Evolutionary conservation across 2,888 invertebrate species (phyloP), one percentile per base, ranked within the genome.

Genomic region (Zele albiditarsus): DNA sequence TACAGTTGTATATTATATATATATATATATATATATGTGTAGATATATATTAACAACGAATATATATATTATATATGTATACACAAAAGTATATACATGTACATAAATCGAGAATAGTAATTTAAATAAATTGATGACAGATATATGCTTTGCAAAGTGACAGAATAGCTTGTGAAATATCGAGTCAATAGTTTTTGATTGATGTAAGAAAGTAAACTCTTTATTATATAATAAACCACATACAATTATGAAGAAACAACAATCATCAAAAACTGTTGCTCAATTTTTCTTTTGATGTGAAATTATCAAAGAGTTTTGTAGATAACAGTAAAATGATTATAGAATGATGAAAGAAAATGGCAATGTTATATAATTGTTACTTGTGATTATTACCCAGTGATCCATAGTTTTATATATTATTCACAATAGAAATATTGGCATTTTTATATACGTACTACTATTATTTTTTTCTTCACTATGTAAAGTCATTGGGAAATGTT

Each of bases 11-110:
- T 77, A 28, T 5, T 38, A 46, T n/a, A 60, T 23, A 42, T 33
- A 71, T 53, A 70, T 69, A 76, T n/a, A 71, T 42, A 73, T 67
- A 57, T 70, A 66, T 68, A 58, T 74, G 46, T 57, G 8, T 12
- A 38, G 12, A 38, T 38, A 38, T 38, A 38, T 12, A 12, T 38
- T 12, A 38, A 38, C 12, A 38, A 38, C 38, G 12, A 12, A 60
- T 25, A 46, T 33, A 71, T 53, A 71, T 67, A 74, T 20, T 46
- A 74, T 68, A 49, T 71, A 68, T 68, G 46, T 74, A 65, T 57
- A 77, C 73, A 66, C 16, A 46, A 46, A 33, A 46, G 65, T 73
- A 65, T 23, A 70, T 38, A 76, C 25, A 73, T 63, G 65, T 60
- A 72, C 62, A 63, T 20, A 20, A 53, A 20, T 53, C 20, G 10